Evolutionary conservation across 2,113 vertebrate species (phyloP).

Genomic region (Heloderma charlesbogerti): DNA sequence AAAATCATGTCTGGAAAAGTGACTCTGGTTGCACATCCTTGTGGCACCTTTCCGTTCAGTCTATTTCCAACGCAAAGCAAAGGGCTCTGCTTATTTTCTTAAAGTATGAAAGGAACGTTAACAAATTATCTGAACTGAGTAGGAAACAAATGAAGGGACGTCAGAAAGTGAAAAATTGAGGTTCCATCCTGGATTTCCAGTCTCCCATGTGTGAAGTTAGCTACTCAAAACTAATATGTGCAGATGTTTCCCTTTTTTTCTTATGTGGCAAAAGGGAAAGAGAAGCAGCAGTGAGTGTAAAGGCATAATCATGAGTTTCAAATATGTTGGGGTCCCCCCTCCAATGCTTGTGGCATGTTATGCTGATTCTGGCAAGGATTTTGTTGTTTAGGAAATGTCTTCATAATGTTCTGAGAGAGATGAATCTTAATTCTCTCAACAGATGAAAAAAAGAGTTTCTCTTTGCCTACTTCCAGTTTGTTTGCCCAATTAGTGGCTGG

Average conservation of each 20-base stretch:
- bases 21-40: constrained; percentile 53
- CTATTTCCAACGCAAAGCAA: constrained; percentile 26
- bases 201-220: constrained; percentile 1
- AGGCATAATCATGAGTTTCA: background rate
- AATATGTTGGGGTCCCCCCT: background rate
- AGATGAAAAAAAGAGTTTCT: background rate
- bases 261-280: background rate
- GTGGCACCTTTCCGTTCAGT: constrained; percentile 41
- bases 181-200: background rate
- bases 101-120: constrained; percentile 35
- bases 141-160: constrained; percentile 52
- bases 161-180: constrained; percentile 39
- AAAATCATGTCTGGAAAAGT: constrained; percentile 55
- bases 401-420: background rate
- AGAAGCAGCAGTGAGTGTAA: background rate
- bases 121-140: constrained; percentile 36
- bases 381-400: constrained; percentile 13
- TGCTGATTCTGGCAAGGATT: background rate
- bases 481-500: background rate
- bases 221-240: constrained; percentile 31
- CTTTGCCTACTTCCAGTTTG: background rate
- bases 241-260: constrained; percentile 16
- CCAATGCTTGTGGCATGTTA: background rate
- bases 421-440: background rate
- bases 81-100: constrained; percentile 41